A percentile compares a stretch with the other conserved stretches of the same genome.
phyloP scores from a whole-genome alignment of 2,113 vertebrate species.

The Ascaphus truei region DNA sequence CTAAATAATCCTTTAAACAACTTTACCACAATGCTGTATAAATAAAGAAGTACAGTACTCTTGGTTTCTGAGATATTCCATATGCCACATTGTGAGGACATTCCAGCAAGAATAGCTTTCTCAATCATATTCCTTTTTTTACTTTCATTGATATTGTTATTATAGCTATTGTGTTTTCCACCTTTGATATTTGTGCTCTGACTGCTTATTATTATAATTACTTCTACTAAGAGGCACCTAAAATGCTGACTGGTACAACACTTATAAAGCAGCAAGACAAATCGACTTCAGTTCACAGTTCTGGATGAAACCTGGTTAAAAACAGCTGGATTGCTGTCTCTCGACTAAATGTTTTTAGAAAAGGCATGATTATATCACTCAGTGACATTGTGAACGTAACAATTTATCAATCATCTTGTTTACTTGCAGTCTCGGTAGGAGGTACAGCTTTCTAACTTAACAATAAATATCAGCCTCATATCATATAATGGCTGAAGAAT shows the following conservation, averaged over 20 bases:
- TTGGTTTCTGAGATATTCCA: conserved; percentile 2
- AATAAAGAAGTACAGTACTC: conserved; percentile 26
- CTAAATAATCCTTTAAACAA: conserved; percentile 16
- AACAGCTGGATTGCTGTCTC: conserved; percentile 74
- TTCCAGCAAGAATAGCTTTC: conserved; percentile 18
- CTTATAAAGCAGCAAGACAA: conserved; percentile 66
- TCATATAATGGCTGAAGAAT: conserved; percentile 29
- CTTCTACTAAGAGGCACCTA: conserved; percentile 62
- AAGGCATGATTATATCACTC: conserved; percentile 70
- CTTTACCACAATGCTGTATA: background rate
- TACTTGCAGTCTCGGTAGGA: conserved; percentile 61
- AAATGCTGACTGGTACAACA: conserved; percentile 62
- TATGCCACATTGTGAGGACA: conserved; percentile 11
- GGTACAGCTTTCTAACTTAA: conserved; percentile 57
- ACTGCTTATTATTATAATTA: conserved; percentile 67
- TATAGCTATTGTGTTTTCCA: conserved; percentile 61
- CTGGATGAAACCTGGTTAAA: conserved; percentile 66
- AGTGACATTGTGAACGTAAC: conserved; percentile 68
- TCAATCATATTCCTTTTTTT: conserved; percentile 40
- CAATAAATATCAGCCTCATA: conserved; percentile 56
- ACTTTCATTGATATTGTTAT: conserved; percentile 48
- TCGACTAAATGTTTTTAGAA: conserved; percentile 82
- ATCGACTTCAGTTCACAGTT: conserved; percentile 56
- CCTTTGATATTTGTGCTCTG: conserved; percentile 54
- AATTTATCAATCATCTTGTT: conserved; percentile 78